phyloP scores from a whole-genome alignment of 2,888 invertebrate genomes.

The Craniophora ligustri region DNA sequence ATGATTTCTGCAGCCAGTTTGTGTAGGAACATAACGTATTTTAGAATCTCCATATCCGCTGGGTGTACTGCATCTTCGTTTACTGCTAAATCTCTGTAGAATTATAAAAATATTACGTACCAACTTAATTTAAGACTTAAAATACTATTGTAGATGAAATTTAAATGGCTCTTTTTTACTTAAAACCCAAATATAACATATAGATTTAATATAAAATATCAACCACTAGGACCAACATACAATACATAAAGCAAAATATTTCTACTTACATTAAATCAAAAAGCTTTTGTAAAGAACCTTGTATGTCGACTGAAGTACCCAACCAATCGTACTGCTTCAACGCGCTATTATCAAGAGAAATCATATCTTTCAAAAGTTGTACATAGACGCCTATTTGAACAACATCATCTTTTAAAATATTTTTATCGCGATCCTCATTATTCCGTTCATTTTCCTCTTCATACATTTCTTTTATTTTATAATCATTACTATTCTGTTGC shows the following conservation, averaged over 20 bases:
- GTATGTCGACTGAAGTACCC: conserved; percentile 70
- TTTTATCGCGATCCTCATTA: too few relatives aligned
- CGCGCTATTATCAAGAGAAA: conserved; percentile 57
- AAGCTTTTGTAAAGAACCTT: conserved; percentile 64
- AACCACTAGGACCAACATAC: too few relatives aligned
- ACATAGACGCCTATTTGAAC: conserved; percentile 54
- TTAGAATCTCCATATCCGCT: conserved; percentile 67
- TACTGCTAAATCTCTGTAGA: conserved; percentile 55
- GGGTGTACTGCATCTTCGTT: conserved; percentile 52
- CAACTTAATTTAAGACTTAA: too few relatives aligned
- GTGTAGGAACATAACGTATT: conserved; percentile 65
- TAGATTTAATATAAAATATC: too few relatives aligned
- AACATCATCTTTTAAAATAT: too few relatives aligned
- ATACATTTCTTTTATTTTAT: too few relatives aligned
- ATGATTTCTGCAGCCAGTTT: conserved; percentile 44
- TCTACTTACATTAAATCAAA: conserved; percentile 69
- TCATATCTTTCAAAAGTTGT: conserved; percentile 68
- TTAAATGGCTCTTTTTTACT: too few relatives aligned
- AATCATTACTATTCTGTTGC: too few relatives aligned
- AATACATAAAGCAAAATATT: background rate
- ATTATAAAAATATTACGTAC: too few relatives aligned
- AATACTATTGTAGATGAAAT: too few relatives aligned
- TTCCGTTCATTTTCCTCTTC: too few relatives aligned
- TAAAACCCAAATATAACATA: too few relatives aligned
- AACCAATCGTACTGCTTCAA: conserved; percentile 75